Percentiles rank a stretch among this genome's conserved stretches.
Evolutionary conservation across 1,140 invertebrate species (phyloP).

Genomic region (Thalassaphorura encarpata): DNA sequence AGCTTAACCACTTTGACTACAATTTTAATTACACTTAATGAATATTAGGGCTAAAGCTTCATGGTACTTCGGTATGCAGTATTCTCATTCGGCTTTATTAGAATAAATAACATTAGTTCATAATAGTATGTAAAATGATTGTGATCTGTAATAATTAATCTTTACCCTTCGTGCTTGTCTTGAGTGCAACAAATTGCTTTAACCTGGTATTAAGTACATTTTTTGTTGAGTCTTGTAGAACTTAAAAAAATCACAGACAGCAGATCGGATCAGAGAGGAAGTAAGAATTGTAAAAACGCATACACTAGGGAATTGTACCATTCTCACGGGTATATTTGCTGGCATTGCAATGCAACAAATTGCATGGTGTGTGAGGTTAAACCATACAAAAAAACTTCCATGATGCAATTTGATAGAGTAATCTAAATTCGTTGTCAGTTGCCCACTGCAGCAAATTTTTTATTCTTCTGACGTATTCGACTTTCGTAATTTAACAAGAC

Average conservation of each 20-base stretch:
- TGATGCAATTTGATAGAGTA: neutral
- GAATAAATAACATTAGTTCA: too few relatives aligned
- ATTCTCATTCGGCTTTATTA: too few relatives aligned
- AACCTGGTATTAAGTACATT: too few relatives aligned
- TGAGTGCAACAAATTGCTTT: too few relatives aligned
- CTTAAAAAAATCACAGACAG: neutral
- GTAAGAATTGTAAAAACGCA: neutral
- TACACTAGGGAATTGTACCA: neutral
- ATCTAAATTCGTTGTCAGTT: neutral
- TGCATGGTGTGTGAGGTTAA: neutral
- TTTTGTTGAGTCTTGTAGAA: neutral
- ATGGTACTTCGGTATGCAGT: too few relatives aligned
- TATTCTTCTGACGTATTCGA: neutral
- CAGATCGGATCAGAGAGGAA: too few relatives aligned
- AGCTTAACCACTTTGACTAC: slow-evolving; percentile 28
- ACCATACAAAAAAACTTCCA: neutral
- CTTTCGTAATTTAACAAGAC: neutral
- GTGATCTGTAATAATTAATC: neutral
- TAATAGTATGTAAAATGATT: too few relatives aligned
- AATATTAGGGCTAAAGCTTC: too few relatives aligned
- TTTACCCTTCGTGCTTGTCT: neutral
- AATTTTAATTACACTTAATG: slow-evolving; percentile 22
- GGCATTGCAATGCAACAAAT: neutral
- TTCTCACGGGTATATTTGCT: neutral
- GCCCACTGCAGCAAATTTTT: neutral